phyloP scores from a whole-genome alignment of 1,140 invertebrate genomes.

The Drusus annulatus region DNA sequence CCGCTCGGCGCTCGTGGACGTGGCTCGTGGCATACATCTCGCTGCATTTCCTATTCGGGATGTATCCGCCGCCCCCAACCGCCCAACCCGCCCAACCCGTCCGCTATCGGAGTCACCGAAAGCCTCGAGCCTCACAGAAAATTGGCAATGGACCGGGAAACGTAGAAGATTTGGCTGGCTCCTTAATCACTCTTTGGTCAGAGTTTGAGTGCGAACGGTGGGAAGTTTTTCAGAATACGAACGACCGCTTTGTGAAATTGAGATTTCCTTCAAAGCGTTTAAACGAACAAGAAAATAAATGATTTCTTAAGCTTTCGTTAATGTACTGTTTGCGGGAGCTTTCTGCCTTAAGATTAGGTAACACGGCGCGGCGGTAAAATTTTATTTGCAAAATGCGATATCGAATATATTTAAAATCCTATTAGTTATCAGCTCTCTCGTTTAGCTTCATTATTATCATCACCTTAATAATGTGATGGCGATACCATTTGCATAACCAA shows the following conservation, averaged over 20 bases:
- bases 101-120: neutral
- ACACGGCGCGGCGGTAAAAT: too few relatives aligned
- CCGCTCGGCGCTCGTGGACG: neutral
- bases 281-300: slow-evolving; percentile 9
- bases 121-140: slow-evolving; percentile 40
- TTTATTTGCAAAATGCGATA: too few relatives aligned
- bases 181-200: slow-evolving; percentile 52
- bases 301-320: neutral
- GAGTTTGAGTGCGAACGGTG: slow-evolving; percentile 39
- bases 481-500: too few relatives aligned
- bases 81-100: neutral
- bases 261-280: neutral
- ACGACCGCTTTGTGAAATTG: slow-evolving; percentile 26
- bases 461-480: too few relatives aligned
- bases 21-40: neutral
- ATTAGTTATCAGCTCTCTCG: too few relatives aligned
- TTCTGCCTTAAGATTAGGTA: neutral
- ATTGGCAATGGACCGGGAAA: slow-evolving; percentile 46
- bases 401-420: too few relatives aligned
- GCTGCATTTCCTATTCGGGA: slow-evolving; percentile 50
- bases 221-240: slow-evolving; percentile 31
- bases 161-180: slow-evolving; percentile 42
- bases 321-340: neutral
- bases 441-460: too few relatives aligned
- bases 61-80: slow-evolving; percentile 22